A percentile compares a stretch with the other conserved stretches of the same genome.
Conservation (phyloP, 2,888 invertebrate genomes). For the Calameuta pallipes region DNA sequence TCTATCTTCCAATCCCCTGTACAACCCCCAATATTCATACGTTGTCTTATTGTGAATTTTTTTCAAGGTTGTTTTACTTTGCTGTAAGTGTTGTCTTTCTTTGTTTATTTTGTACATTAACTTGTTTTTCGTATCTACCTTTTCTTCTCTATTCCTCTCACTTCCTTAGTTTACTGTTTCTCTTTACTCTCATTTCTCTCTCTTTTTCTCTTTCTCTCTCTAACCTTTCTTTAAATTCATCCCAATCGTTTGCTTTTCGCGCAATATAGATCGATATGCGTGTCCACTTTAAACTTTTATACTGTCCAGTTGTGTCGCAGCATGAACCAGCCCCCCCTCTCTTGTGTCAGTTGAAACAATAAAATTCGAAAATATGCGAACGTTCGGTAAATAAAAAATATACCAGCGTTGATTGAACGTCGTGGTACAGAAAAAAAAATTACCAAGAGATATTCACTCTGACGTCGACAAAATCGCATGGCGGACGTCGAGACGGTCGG, state of each 20-base stretch:
- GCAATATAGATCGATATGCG: neutral
- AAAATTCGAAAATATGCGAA: neutral
- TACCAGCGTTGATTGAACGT: neutral
- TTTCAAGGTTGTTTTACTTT: neutral
- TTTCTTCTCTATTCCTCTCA: neutral
- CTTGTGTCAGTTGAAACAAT: neutral
- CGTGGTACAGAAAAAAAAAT: neutral
- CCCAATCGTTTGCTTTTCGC: neutral
- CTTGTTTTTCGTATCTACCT: neutral
- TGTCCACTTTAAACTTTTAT: neutral
- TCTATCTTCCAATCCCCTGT: neutral
- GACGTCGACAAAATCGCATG: neutral
- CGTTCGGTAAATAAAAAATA: neutral
- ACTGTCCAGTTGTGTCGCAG: neutral
- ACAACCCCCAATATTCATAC: neutral
- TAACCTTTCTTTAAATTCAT: neutral
- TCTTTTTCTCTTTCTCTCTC: neutral
- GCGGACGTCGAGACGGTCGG: neutral
- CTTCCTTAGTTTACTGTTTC: neutral
- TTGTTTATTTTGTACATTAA: neutral
- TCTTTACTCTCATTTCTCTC: neutral
- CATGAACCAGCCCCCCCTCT: neutral
- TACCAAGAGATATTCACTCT: neutral
- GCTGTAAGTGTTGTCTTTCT: neutral
- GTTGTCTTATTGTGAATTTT: neutral